Conservation (phyloP, 2,113 vertebrate species). For the Dromas ardeola region DNA sequence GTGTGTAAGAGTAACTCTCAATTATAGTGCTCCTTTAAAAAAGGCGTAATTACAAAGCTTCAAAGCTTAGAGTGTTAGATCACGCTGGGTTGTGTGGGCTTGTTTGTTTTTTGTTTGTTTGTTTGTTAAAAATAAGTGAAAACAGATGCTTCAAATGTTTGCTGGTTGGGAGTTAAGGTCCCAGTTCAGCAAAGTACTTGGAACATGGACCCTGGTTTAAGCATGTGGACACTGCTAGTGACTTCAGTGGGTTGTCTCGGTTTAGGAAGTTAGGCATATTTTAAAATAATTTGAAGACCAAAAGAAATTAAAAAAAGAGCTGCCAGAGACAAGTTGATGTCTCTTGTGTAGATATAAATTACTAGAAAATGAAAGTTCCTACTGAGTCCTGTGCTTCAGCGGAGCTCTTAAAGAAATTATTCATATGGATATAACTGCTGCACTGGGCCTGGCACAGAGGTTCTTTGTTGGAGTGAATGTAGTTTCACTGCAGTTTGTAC, state of each 20-base stretch:
- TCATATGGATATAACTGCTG: background rate
- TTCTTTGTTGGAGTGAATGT: background rate
- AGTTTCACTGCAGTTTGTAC: background rate
- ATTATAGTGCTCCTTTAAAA: background rate
- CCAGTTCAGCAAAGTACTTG: background rate
- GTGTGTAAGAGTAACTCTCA: background rate
- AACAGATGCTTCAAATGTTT: background rate
- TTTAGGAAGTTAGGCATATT: background rate
- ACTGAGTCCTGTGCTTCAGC: background rate
- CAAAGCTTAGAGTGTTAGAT: background rate
- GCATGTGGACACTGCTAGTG: background rate
- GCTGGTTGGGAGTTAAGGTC: background rate
- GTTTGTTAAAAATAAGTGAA: background rate
- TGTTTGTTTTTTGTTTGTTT: background rate
- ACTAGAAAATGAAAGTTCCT: background rate
- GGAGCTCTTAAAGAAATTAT: background rate
- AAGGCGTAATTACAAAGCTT: background rate
- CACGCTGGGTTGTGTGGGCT: background rate
- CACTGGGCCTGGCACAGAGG: background rate
- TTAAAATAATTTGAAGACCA: background rate
- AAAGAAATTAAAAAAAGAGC: background rate
- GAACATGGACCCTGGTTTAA: background rate
- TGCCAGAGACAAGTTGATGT: background rate
- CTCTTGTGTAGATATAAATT: background rate
- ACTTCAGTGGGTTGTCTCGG: background rate